Conservation (phyloP, 2,113 vertebrate species). For the Poeciliopsis retropinna region DNA sequence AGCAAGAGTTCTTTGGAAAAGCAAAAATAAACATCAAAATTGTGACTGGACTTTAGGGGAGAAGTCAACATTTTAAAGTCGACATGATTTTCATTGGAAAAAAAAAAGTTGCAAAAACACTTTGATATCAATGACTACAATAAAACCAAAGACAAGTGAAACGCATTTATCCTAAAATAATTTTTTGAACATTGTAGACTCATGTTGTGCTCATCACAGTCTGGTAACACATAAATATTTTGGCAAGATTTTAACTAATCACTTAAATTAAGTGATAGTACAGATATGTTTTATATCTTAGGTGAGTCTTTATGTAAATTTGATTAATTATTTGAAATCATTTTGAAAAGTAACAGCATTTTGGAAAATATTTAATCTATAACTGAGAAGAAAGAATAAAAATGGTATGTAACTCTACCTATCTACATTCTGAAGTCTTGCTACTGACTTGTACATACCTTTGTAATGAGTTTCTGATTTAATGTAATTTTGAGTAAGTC, state of each 20-base stretch:
- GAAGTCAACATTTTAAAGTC: background rate
- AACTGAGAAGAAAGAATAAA: no score
- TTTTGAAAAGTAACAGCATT: no score
- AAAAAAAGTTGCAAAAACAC: background rate
- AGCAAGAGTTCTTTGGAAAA: constrained; percentile 3
- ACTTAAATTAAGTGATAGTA: no score
- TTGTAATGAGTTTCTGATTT: no score
- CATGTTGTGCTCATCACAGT: background rate
- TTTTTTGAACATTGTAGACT: background rate
- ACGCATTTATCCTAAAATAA: background rate
- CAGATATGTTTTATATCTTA: no score
- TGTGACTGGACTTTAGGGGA: background rate
- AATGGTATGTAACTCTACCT: no score
- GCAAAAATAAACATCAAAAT: background rate
- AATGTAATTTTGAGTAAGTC: background rate
- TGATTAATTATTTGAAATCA: no score
- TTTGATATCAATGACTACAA: background rate
- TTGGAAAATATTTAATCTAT: no score
- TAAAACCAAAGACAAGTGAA: background rate
- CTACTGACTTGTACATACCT: no score
- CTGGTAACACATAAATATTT: background rate
- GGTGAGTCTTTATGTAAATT: no score
- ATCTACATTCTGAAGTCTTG: no score
- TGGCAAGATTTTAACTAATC: background rate
- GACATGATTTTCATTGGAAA: background rate